Evolutionary conservation across 2,888 invertebrate genomes (phyloP), one percentile per base, ranked within the genome.

Genomic region (Hirtodrosophila trivittata): DNA sequence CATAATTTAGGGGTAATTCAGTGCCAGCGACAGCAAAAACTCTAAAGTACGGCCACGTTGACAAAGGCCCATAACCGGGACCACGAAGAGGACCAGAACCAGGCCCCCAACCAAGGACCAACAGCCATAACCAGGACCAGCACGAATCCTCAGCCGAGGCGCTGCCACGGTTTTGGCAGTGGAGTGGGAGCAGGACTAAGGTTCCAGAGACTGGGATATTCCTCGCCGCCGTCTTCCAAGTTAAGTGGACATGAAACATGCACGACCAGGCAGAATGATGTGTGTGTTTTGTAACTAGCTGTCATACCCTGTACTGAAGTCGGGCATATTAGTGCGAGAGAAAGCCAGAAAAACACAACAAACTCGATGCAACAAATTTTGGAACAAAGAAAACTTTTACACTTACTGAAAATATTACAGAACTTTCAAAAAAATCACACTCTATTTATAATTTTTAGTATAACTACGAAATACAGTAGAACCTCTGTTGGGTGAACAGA

Each of bases 1-100:
- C 81, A 81, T 86, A 81, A 81, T 86, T 81, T 81, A 86, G 86
- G 83, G 86, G 83, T 81, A 86, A 86, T 81, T 83, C 81, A 80
- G 68, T 78, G 80, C 66, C 77, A 78, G 75, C 55, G 47, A 25
- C 77, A 63, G 62, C 55, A 75, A 80, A 76, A 72, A 66, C 64
- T 64, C 54, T 41, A 62, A 45, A 69, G 33, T 54, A 52, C 52
- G 42, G 56, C 58, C 49, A 49, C 72, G 72, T 66, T 72, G 56
- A 66, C 62, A 72, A 60, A 56, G 67, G 51, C 49, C 37, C 28
- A 1, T 21, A 21, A 42, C 25, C 42, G n/a, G 2, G 28, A 4
- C 28, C 9, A 8, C 25, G 8, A 21, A 25, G 37, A 32, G 57
- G 28, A 38, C 12, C 21, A 30, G 28, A 28, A 28, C 9, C 9